Percentiles rank a stretch among this genome's conserved stretches.
phyloP scores from a whole-genome alignment of 1,140 invertebrate genomes.

The Zaprionus nigranus region DNA sequence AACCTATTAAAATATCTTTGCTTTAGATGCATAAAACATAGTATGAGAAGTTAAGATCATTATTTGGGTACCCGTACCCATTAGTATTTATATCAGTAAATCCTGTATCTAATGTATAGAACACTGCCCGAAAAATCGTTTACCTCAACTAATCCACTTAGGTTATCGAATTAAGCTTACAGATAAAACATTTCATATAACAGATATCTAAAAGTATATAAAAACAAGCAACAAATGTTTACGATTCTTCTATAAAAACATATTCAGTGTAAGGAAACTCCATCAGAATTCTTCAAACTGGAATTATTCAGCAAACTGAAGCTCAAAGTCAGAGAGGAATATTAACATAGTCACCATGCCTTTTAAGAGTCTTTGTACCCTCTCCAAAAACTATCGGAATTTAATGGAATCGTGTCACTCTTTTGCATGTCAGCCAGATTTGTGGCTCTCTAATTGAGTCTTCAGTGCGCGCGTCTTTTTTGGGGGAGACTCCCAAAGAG shows the following conservation, averaged over 20 bases:
- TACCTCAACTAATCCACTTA: too few species aligned
- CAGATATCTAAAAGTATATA: neutral
- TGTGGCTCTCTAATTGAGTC: slow-evolving; percentile 66
- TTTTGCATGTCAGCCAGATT: slow-evolving; percentile 64
- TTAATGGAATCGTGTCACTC: slow-evolving; percentile 53
- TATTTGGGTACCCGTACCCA: too few species aligned
- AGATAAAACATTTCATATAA: too few species aligned
- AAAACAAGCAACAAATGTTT: neutral
- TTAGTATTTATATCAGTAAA: too few species aligned
- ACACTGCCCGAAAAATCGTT: too few species aligned
- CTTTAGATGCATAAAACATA: too few species aligned
- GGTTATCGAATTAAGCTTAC: too few species aligned
- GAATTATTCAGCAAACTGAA: neutral
- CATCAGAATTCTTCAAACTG: too few species aligned
- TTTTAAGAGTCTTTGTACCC: neutral
- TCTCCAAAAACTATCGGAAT: slow-evolving; percentile 1
- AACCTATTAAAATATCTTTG: too few species aligned
- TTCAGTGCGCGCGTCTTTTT: slow-evolving; percentile 36
- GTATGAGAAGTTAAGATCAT: too few species aligned
- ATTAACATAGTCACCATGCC: too few species aligned
- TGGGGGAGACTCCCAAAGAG: neutral
- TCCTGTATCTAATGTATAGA: too few species aligned
- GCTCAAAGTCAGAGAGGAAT: neutral
- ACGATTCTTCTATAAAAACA: neutral
- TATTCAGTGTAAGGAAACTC: neutral